Evolutionary conservation across 2,797 vertebrate genomes (phyloP).

Genomic region (Manis crassicaudata): DNA sequence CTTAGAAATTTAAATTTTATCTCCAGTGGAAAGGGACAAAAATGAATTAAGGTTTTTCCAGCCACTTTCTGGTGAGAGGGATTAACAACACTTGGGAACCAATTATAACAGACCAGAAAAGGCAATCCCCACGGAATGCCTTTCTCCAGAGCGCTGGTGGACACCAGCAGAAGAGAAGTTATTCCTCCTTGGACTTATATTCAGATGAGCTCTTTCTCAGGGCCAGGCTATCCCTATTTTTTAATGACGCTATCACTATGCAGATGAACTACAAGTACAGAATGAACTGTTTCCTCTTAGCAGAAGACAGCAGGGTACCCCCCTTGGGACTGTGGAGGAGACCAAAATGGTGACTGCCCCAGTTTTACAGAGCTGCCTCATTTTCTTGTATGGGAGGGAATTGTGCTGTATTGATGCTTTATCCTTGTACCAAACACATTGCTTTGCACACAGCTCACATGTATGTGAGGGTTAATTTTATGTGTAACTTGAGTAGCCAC

Average conservation of each 20-base stretch:
- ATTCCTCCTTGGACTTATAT: slow-evolving; percentile 30
- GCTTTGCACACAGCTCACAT: neutral
- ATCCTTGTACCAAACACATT: neutral
- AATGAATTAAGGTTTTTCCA: slow-evolving; percentile 42
- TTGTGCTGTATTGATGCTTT: neutral
- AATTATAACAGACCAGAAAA: neutral
- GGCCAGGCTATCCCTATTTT: neutral
- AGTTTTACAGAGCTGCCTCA: neutral
- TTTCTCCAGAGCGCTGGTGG: neutral
- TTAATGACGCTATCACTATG: neutral
- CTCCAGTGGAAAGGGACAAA: slow-evolving; percentile 16
- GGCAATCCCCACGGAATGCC: neutral
- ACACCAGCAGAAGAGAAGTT: neutral
- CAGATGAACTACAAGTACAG: neutral
- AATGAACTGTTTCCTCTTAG: neutral
- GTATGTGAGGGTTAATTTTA: neutral
- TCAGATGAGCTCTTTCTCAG: slow-evolving; percentile 15
- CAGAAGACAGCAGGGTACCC: neutral
- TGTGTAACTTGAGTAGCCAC: neutral
- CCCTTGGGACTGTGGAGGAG: neutral
- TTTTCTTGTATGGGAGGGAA: neutral
- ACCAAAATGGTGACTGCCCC: neutral
- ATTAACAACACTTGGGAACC: neutral
- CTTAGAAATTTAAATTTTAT: slow-evolving; percentile 44
- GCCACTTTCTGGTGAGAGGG: slow-evolving; percentile 15